Evolutionary conservation across 2,888 invertebrate genomes (phyloP).

Genomic region (Latrodectus elegans): DNA sequence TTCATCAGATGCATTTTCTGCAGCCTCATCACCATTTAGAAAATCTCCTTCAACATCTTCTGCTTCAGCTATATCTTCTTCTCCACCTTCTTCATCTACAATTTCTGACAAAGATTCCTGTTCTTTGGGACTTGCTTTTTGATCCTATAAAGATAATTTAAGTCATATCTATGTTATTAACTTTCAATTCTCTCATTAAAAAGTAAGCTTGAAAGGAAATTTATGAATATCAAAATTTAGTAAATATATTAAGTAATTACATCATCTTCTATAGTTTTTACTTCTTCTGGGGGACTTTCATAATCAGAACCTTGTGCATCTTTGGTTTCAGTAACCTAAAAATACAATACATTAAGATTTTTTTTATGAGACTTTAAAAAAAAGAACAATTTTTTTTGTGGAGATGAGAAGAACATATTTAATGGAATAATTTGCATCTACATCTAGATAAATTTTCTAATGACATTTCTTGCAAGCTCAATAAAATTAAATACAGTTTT

Average conservation of each 20-base stretch:
- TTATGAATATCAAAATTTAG: not conserved
- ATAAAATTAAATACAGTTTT: too few species aligned
- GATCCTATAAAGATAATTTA: not conserved
- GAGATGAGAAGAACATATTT: too few species aligned
- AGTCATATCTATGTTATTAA: not conserved
- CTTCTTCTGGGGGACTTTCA: constrained; percentile 73
- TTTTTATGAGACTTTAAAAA: not conserved
- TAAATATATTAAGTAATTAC: constrained; percentile 12
- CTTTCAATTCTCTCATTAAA: not conserved
- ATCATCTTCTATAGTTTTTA: constrained; percentile 24
- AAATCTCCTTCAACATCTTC: constrained; percentile 66
- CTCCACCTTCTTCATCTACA: constrained; percentile 62
- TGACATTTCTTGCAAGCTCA: too few species aligned
- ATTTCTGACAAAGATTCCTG: constrained; percentile 54
- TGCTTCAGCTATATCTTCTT: constrained; percentile 53
- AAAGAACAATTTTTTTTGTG: too few species aligned
- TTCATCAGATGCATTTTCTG: constrained; percentile 70
- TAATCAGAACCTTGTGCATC: constrained; percentile 73
- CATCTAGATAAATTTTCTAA: too few species aligned
- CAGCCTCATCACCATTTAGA: constrained; percentile 30
- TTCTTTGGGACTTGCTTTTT: constrained; percentile 33
- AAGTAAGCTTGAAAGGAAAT: not conserved
- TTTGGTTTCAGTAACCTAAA: constrained; percentile 36
- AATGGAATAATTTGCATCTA: too few species aligned
- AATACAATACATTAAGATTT: not conserved